These are phyloP conservation scores for Regulus satrapa DNA, from an alignment of 2,113 vertebrate genomes.

Conservation along the genomic window DNA sequence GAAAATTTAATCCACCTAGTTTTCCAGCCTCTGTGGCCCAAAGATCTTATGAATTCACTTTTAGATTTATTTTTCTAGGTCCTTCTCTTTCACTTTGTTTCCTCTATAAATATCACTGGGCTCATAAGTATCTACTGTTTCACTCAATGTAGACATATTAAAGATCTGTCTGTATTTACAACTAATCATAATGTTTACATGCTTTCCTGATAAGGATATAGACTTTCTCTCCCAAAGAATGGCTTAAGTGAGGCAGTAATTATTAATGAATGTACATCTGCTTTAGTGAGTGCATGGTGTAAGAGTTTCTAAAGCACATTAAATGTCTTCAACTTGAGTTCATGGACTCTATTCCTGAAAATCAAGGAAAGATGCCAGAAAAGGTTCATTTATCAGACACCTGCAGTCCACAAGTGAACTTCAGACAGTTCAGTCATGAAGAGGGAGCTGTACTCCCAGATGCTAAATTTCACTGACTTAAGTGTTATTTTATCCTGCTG, in stretches of 20 bases:
- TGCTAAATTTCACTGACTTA: slow-evolving; percentile 16
- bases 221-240: slow-evolving; percentile 47
- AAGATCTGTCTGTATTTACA: slow-evolving; percentile 57
- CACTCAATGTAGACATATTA: slow-evolving; percentile 44
- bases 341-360: neutral
- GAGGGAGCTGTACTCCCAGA: neutral
- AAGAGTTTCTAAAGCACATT: slow-evolving; percentile 38
- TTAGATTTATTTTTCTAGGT: neutral
- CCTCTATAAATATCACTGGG: slow-evolving; percentile 4
- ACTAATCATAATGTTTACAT: slow-evolving; percentile 58
- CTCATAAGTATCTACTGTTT: slow-evolving; percentile 30
- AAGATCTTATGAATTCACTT: neutral
- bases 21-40: neutral
- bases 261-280: slow-evolving; percentile 73
- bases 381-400: slow-evolving; percentile 59
- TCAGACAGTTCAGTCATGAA: slow-evolving; percentile 8
- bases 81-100: neutral
- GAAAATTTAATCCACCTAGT: neutral
- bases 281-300: neutral
- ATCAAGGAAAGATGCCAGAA: slow-evolving; percentile 47
- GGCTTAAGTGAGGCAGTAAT: slow-evolving; percentile 63
- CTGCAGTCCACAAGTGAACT: slow-evolving; percentile 13
- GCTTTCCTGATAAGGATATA: slow-evolving; percentile 57
- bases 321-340: slow-evolving; percentile 56
- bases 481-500: neutral